Conservation (phyloP, 2,113 vertebrate genomes). For the Callaeas wilsoni region DNA sequence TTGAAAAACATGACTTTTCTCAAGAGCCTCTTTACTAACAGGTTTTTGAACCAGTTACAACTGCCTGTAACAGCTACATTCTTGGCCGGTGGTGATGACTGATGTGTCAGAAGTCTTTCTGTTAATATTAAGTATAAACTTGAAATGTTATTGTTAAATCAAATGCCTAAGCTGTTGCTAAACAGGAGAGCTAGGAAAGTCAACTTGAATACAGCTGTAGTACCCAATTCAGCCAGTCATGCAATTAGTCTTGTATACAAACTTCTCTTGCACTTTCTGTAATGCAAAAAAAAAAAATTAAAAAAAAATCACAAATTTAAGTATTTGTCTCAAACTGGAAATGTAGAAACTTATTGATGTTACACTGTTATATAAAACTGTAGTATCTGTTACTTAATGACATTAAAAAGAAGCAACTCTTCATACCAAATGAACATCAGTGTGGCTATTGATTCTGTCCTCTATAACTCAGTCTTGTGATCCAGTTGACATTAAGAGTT, state of each 20-base stretch:
- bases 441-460: background rate
- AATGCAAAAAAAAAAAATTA: conserved; percentile 63
- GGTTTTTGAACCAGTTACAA: background rate
- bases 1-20: background rate
- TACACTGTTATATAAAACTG: conserved; percentile 43
- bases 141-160: conserved; percentile 56
- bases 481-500: background rate
- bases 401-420: conserved; percentile 55
- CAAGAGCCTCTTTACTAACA: background rate
- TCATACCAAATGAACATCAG: background rate
- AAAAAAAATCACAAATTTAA: conserved; percentile 46
- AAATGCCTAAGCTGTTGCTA: conserved; percentile 29
- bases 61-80: background rate
- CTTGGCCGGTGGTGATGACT: background rate
- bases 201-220: conserved; percentile 30
- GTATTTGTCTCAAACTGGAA: conserved; percentile 77
- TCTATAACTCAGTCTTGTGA: background rate
- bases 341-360: conserved; percentile 58
- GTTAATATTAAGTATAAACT: conserved; percentile 49
- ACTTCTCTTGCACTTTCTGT: conserved; percentile 74
- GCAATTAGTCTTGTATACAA: conserved; percentile 59
- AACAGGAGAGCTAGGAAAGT: conserved; percentile 39
- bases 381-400: conserved; percentile 23
- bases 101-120: conserved; percentile 28
- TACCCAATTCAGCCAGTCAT: conserved; percentile 27